Conservation (phyloP, 2,113 vertebrate species). For the Paramisgurnus dabryanus region DNA sequence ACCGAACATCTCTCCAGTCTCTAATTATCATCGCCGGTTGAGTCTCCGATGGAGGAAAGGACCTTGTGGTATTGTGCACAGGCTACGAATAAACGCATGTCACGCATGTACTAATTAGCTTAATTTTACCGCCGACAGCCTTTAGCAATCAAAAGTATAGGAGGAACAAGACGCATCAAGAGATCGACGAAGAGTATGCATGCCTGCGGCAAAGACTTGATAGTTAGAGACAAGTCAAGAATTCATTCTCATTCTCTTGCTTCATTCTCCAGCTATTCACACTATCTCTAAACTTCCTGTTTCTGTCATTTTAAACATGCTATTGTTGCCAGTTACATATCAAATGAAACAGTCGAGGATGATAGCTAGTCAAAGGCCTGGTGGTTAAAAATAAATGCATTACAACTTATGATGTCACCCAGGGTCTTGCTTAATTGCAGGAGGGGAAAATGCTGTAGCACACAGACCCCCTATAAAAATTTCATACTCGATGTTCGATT, state of each 20-base stretch:
- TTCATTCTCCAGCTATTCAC: not conserved
- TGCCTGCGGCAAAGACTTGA: constrained; percentile 27
- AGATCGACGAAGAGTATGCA: not conserved
- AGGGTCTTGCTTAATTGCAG: not conserved
- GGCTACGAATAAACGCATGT: constrained; percentile 20
- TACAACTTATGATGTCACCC: constrained; percentile 27
- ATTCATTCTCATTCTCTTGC: constrained; percentile 35
- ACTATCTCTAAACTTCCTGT: not conserved
- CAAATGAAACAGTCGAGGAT: constrained; percentile 11
- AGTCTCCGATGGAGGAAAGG: constrained; percentile 8
- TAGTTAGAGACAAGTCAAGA: constrained; percentile 44
- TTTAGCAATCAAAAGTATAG: constrained; percentile 7
- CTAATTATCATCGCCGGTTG: constrained; percentile 24
- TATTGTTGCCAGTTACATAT: constrained; percentile 17
- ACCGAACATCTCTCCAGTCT: constrained; percentile 17
- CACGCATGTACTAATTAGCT: constrained; percentile 31
- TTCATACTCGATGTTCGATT: no score
- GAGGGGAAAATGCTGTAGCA: no score
- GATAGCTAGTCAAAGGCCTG: constrained; percentile 21
- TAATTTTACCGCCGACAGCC: constrained; percentile 7
- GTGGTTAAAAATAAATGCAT: constrained; percentile 21
- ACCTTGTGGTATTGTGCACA: constrained; percentile 32
- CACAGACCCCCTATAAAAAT: no score
- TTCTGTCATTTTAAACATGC: constrained; percentile 4
- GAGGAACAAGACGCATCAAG: constrained; percentile 20